Evolutionary conservation across 2,113 vertebrate genomes (phyloP).

Genomic region (Puma concolor): DNA sequence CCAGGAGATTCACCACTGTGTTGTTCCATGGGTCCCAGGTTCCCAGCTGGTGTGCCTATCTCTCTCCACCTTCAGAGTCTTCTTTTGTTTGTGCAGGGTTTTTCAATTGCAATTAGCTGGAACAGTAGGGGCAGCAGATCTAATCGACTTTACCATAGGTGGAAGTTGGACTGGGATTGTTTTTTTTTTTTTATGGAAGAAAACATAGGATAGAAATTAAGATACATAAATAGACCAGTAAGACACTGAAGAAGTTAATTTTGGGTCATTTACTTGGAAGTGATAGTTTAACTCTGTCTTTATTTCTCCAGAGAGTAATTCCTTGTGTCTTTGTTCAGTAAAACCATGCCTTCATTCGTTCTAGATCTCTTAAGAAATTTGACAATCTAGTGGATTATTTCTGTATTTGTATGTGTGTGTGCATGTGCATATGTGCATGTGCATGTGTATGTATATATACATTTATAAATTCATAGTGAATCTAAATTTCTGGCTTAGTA

Average conservation of each 20-base stretch:
- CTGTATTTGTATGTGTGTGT: background rate
- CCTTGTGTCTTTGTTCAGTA: background rate
- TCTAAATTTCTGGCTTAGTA: constrained; percentile 11
- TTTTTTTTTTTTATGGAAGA: background rate
- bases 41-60: background rate
- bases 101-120: background rate
- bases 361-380: constrained; percentile 11
- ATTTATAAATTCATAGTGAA: background rate
- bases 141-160: background rate
- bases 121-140: background rate
- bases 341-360: constrained; percentile 26
- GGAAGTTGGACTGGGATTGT: background rate
- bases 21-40: background rate
- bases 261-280: constrained; percentile 7
- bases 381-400: background rate
- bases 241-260: constrained; percentile 7
- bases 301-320: constrained; percentile 2
- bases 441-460: background rate
- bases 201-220: background rate
- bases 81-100: background rate
- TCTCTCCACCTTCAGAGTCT: background rate
- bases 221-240: background rate
- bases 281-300: background rate
- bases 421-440: background rate
- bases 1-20: background rate